Evolutionary conservation across 2,113 vertebrate genomes (phyloP).

Genomic region (Sciurus niger): DNA sequence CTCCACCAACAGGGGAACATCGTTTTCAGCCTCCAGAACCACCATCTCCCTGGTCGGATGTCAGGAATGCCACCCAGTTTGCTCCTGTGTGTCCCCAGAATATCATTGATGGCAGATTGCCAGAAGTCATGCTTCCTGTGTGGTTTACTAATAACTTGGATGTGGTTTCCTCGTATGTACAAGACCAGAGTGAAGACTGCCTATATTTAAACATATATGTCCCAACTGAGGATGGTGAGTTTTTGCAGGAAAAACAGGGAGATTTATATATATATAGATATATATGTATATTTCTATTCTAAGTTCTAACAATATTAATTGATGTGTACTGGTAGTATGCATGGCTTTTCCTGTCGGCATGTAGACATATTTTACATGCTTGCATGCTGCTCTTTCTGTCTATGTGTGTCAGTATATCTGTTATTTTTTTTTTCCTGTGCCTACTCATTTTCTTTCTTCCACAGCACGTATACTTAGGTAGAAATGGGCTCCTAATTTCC

Average conservation of each 20-base stretch:
- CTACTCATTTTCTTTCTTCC: constrained; percentile 86
- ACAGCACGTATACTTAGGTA: constrained; percentile 93
- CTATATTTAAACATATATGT: constrained; percentile 99
- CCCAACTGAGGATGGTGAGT: constrained; percentile 99
- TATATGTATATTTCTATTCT: constrained; percentile 85
- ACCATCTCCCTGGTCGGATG: constrained; percentile 94
- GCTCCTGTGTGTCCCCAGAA: constrained; percentile 99
- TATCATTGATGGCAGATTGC: constrained; percentile 97
- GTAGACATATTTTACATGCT: constrained; percentile 89
- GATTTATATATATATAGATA: constrained; percentile 82
- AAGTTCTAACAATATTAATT: constrained; percentile 89
- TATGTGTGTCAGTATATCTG: constrained; percentile 85
- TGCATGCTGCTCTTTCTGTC: constrained; percentile 93
- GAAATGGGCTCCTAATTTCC: constrained; percentile 89
- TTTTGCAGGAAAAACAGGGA: constrained; percentile 88
- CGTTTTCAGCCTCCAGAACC: constrained; percentile 98
- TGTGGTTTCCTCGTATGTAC: constrained; percentile 97
- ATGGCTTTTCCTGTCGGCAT: constrained; percentile 94
- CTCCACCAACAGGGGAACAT: constrained; percentile 96
- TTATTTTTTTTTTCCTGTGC: constrained; percentile 83
- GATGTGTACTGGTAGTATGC: constrained; percentile 90
- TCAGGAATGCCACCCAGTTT: constrained; percentile 97
- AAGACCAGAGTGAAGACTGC: constrained; percentile 99
- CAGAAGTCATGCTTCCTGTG: constrained; percentile 99
- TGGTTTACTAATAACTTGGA: constrained; percentile 99